Evolutionary conservation across 2,888 invertebrate species (phyloP).

Genomic region (Hedychridium roseum): DNA sequence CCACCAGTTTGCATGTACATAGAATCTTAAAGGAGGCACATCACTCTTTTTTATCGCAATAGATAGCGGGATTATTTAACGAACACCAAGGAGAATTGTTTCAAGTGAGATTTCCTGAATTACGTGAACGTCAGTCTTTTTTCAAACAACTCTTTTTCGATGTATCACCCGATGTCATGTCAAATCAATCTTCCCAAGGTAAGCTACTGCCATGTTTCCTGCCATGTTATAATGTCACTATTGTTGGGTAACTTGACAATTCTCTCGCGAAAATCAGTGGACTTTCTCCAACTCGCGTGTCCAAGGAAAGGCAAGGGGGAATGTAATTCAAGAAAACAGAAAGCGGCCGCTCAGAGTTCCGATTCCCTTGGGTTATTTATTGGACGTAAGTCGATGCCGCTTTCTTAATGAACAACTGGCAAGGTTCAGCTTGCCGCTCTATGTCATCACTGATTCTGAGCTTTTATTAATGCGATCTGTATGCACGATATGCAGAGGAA

Average conservation of each 20-base stretch:
- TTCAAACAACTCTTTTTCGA: conserved; percentile 52
- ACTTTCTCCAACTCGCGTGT: conserved; percentile 32
- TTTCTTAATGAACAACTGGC: too few species aligned
- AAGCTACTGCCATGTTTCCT: conserved; percentile 2
- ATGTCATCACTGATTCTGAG: too few species aligned
- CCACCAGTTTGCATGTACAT: not conserved
- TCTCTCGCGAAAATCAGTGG: conserved; percentile 22
- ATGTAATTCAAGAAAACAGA: conserved; percentile 27
- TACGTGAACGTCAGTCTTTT: conserved; percentile 46
- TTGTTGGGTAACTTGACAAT: not conserved
- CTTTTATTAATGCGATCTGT: too few species aligned
- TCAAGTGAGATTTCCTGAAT: conserved; percentile 41
- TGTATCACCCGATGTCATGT: conserved; percentile 34
- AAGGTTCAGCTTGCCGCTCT: too few species aligned
- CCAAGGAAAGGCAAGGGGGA: conserved; percentile 34
- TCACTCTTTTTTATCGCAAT: not conserved
- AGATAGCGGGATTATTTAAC: conserved; percentile 52
- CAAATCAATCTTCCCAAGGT: conserved; percentile 52
- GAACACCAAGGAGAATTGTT: conserved; percentile 52
- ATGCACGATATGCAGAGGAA: too few species aligned
- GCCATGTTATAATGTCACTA: not conserved
- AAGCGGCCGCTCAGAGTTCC: conserved; percentile 6
- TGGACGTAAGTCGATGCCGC: conserved; percentile 11
- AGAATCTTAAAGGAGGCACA: too few species aligned
- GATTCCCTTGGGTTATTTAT: conserved; percentile 22